Base-by-base conservation (phyloP, 2,113 vertebrate genomes). In the Chrysemys picta region DNA sequence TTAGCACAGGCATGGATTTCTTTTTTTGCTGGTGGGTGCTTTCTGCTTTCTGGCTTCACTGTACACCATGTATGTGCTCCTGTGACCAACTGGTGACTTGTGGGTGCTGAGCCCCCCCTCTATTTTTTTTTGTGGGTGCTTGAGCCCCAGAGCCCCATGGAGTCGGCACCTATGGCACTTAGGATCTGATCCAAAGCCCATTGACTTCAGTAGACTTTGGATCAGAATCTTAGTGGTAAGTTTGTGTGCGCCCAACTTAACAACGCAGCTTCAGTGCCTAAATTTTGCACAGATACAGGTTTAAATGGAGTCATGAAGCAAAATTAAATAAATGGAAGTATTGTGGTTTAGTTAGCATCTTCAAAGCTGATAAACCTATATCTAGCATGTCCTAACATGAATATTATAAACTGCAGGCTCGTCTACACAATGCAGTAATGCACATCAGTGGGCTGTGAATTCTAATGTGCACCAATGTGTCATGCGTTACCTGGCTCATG, bases 1-100 rank as follows among this genome's bases (percentile, higher is more conserved):
- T 50, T 0, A 4, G 0, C 62, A 45, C 1, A 3, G 82, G 5
- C 84, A 31, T 82, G 4, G 57, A 50, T 4, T 72, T 1, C 16
- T 89, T 12, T 35, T 93, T 57, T 57, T 27, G 29, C 31, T 6
- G 4, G 31, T 65, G 31, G 59, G 29, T 10, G 13, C 31, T 65
- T 65, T 56, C 54, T 56, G 54, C 31, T 65, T 65, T 56, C 54
- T 56, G 54, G 54, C 54, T 56, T 56, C 54, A 56, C 54, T 25
- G 54, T 25, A 22, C 22, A 9, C 22, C 54, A 56, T 56, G 54
- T 56, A 56, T 3, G 9, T 56, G 7, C 22, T 56, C 24, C 24
- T 56, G 54, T 25, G 8, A 56, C 24, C 8, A 10, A 56, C 22
- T 56, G 54, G 22, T 56, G 24, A 56, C 22, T 24, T 1, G 9